Conservation (phyloP, 2,113 vertebrate genomes). For the Laticauda laticaudata region DNA sequence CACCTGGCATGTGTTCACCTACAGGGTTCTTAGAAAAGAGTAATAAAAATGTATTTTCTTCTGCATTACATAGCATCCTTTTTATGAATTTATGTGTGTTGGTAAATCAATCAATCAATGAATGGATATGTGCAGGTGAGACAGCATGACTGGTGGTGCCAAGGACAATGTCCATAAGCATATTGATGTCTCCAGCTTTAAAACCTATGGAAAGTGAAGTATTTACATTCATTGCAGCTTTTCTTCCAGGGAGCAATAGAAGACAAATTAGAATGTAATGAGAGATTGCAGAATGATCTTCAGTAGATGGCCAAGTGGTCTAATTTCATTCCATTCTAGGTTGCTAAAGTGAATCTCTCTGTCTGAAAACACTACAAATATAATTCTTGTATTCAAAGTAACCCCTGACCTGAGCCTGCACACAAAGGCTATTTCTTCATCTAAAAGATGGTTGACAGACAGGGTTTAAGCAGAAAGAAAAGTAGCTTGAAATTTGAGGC, state of each 20-base stretch:
- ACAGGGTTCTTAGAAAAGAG: background rate
- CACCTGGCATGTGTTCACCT: background rate
- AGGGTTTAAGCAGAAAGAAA: background rate
- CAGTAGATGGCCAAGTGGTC: background rate
- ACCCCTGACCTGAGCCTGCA: background rate
- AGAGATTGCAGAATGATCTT: background rate
- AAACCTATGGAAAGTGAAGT: background rate
- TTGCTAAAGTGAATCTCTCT: background rate
- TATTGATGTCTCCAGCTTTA: background rate
- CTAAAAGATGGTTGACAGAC: background rate
- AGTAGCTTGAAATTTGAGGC: background rate
- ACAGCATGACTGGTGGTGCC: background rate
- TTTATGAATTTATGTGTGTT: background rate
- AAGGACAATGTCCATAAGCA: background rate
- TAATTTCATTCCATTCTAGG: background rate
- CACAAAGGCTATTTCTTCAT: background rate
- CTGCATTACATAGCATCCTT: background rate
- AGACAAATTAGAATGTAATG: background rate
- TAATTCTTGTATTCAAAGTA: background rate
- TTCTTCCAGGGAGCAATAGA: background rate
- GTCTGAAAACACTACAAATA: background rate
- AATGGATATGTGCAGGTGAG: background rate
- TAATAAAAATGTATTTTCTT: background rate
- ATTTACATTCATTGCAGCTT: background rate
- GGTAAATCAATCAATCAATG: background rate